Evolutionary conservation across 2,113 vertebrate genomes (phyloP), one percentile per base, ranked within the genome.

Genomic region (Pluvianellus socialis): DNA sequence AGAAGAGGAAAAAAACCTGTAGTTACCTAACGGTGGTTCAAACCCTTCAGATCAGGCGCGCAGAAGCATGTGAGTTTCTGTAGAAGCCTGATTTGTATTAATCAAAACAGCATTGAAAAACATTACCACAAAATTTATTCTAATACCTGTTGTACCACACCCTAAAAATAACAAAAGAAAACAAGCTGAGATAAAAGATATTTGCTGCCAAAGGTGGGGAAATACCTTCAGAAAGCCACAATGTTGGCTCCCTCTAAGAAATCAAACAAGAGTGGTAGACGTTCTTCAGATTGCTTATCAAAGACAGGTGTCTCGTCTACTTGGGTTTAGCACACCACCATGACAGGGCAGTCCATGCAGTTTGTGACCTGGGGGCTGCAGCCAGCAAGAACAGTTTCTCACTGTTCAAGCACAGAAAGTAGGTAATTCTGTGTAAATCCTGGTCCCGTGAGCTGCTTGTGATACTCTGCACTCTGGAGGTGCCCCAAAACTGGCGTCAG

Each of bases 111-210:
- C 70, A 72, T 0, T 76, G 84, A 84, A 79, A 94, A 91, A 33
- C 38, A 53, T 1, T 3, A 79, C 82, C 70, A 68, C 59, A 95
- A 76, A 65, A 91, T 90, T 94, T 87, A 85, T 73, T 94, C 83
- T 68, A 85, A 85, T 58, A 85, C 20, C 15, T 72, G 67, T 61
- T 5, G 8, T 26, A 65, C 50, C 66, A 94, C 49, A 44, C 50
- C 50, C 42, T 85, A 81, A 76, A 92, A 88, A 72, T 40, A 92
- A 86, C 45, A 96, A 52, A 90, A 84, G 68, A 82, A 92, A 93
- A 72, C 66, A 91, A 79, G 42, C 49, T 33, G 35, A 92, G 83
- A 90, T 89, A 89, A 92, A 88, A 88, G n/a, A 11, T n/a, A 66
- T 56, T 71, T 77, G 83, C 52, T 81, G 77, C 56, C 70, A 92